These are phyloP conservation scores for Adelges cooleyi DNA, from an alignment of 1,140 invertebrate species.

Conservation along the genomic window DNA sequence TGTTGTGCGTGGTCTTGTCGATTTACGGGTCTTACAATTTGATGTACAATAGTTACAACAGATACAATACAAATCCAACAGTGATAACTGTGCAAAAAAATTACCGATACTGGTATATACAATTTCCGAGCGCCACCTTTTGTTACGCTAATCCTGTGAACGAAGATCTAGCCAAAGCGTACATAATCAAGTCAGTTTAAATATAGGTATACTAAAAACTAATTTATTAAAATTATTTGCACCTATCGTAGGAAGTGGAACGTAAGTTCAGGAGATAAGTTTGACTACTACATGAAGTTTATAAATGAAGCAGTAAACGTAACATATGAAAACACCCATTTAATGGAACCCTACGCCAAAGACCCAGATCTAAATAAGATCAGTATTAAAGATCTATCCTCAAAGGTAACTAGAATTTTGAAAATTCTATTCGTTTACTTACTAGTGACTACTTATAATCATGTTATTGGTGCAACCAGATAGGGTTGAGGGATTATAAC, in stretches of 20 bases:
- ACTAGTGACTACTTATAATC: too few relatives aligned
- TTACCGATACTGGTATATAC: constrained; percentile 46
- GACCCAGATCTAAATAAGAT: constrained; percentile 39
- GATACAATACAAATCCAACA: constrained; percentile 46
- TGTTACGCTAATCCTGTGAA: constrained; percentile 41
- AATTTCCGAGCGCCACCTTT: constrained; percentile 44
- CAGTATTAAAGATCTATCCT: constrained; percentile 40
- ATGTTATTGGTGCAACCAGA: too few relatives aligned
- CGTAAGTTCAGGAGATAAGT: constrained; percentile 29
- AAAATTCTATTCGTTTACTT: too few relatives aligned
- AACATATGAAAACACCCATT: constrained; percentile 40
- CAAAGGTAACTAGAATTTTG: constrained; percentile 39
- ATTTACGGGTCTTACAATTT: constrained; percentile 28
- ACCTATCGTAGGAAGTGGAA: constrained; percentile 32
- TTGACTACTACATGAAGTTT: constrained; percentile 38
- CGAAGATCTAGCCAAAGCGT: constrained; percentile 32
- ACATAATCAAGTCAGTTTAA: constrained; percentile 23
- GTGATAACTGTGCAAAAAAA: constrained; percentile 49
- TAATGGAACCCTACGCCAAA: constrained; percentile 39
- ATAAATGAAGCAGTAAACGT: constrained; percentile 41
- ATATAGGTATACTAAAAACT: neutral
- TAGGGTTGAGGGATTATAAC: too few relatives aligned
- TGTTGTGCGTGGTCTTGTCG: constrained; percentile 37
- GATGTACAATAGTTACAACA: constrained; percentile 41
- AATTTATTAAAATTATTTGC: neutral